Base-by-base conservation (phyloP, 2,797 vertebrate genomes). In the Chaetophractus vellerosus region DNA sequence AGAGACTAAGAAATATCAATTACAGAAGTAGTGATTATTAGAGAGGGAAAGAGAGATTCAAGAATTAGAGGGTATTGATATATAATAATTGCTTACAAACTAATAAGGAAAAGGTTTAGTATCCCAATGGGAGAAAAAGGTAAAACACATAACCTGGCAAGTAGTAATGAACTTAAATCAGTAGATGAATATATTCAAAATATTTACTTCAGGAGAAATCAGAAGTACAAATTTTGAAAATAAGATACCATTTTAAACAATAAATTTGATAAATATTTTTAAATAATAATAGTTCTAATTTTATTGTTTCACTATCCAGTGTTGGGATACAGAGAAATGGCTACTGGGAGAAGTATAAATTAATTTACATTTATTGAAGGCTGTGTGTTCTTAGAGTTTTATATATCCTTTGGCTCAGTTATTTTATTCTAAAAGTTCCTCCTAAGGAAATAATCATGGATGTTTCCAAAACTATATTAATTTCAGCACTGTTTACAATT, bases 201-300 rank as follows among this genome's bases (percentile, higher is more conserved):
- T 86, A 93, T 28, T 93, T 93, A 59, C 33, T 57, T 80, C 24
- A 38, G 45, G 75, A 83, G 52, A 93, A 90, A 84, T 68, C 36
- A 89, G 28, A 87, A 74, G 76, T 26, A 63, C 79, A 91, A 81
- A 48, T 5, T 41, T 91, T 72, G n/a, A 64, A 96, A 95, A 36
- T 88, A 91, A 81, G 33, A 57, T 68, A 74, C 5, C 36, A 57
- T 45, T 63, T 85, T 71, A 72, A 92, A 86, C 2, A 83, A 78
- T 45, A 90, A 80, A 80, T 68, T 33, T 88, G 31, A 83, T 21
- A 88, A 75, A 59, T 71, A 82, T 55, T 92, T 92, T 41, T 57
- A 91, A 91, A 90, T 50, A 89, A 59, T 80, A 89, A 59, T 69
- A 94, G 83, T 18, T 78, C 76, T 86, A 83, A 88, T 50, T 82